phyloP scores from a whole-genome alignment of 2,797 vertebrate species.

The Notamacropus eugenii region DNA sequence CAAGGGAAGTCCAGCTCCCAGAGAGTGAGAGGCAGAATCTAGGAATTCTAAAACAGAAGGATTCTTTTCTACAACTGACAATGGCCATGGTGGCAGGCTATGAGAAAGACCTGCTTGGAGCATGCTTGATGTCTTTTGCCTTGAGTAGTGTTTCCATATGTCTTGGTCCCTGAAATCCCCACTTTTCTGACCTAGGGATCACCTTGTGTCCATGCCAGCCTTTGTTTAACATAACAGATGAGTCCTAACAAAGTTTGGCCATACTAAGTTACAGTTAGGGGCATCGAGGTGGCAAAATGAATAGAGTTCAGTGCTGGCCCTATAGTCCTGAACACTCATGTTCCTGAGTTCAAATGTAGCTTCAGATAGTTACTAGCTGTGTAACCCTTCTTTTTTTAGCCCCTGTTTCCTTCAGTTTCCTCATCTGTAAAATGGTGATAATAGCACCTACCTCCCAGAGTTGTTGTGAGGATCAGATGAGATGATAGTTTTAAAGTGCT shows the following conservation, averaged over 20 bases:
- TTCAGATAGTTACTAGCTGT: background rate
- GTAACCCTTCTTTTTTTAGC: background rate
- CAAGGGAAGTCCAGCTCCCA: background rate
- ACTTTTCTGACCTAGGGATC: background rate
- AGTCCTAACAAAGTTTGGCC: conserved; percentile 34
- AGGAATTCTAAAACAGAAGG: too few species aligned
- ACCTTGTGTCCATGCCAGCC: background rate
- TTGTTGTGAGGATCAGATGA: background rate
- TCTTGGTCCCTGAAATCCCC: conserved; percentile 29
- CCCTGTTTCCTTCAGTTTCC: background rate
- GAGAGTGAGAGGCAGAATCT: background rate
- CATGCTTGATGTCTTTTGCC: background rate
- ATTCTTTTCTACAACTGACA: background rate
- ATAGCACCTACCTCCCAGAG: background rate
- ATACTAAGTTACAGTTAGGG: background rate
- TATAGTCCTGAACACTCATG: background rate
- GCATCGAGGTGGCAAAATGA: background rate
- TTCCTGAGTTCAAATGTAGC: background rate
- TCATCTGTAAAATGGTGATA: background rate
- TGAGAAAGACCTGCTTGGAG: too few species aligned
- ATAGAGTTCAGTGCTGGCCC: background rate
- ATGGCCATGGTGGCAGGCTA: background rate
- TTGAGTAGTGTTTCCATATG: conserved; percentile 9
- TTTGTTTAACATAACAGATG: conserved; percentile 24
- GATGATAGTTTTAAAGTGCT: background rate